Evolutionary conservation across 1,140 invertebrate species (phyloP).

Genomic region (Delia radicum): DNA sequence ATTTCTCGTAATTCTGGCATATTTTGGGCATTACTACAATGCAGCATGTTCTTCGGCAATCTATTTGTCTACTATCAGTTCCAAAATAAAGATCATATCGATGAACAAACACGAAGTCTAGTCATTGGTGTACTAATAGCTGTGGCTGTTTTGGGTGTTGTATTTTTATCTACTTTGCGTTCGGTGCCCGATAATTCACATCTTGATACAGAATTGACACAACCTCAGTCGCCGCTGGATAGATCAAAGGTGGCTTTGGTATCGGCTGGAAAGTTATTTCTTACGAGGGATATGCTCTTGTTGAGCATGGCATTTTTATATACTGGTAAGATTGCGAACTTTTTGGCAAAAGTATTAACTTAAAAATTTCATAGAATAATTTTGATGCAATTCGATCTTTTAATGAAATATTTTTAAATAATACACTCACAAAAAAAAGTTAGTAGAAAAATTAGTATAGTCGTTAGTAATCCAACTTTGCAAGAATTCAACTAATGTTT

Average conservation of each 20-base stretch:
- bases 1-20: constrained; percentile 92
- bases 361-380: too few relatives aligned
- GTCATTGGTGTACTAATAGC: constrained; percentile 76
- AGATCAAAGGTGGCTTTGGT: constrained; percentile 68
- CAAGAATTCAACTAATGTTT: too few relatives aligned
- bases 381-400: too few relatives aligned
- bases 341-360: too few relatives aligned
- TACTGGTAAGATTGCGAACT: constrained; percentile 72
- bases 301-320: constrained; percentile 86
- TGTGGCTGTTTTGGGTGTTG: constrained; percentile 68
- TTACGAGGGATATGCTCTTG: constrained; percentile 81
- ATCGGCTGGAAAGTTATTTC: constrained; percentile 74
- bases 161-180: constrained; percentile 68
- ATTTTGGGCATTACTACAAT: constrained; percentile 94
- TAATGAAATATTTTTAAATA: too few relatives aligned
- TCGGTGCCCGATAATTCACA: constrained; percentile 60
- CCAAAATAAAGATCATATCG: constrained; percentile 70
- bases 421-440: too few relatives aligned
- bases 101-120: constrained; percentile 65
- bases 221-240: constrained; percentile 60
- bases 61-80: constrained; percentile 91
- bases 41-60: constrained; percentile 90
- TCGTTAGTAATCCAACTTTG: too few relatives aligned
- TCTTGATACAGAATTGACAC: constrained; percentile 60
- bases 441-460: too few relatives aligned